These are phyloP conservation scores for Mesitornis unicolor DNA, from an alignment of 2,113 vertebrate species.

Conservation along the genomic window DNA sequence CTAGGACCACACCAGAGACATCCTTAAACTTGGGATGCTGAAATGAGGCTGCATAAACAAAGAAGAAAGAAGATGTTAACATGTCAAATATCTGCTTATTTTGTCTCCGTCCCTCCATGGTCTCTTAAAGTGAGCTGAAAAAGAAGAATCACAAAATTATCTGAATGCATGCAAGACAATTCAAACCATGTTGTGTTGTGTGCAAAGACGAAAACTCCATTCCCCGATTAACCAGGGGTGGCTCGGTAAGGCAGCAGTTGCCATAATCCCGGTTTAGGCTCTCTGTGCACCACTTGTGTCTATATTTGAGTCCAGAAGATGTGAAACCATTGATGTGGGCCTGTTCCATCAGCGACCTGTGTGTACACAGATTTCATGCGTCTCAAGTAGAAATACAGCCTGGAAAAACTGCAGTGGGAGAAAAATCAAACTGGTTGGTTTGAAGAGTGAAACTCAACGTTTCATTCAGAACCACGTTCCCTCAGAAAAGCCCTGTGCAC, in stretches of 20 bases:
- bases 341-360: neutral
- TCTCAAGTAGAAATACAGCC: neutral
- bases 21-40: neutral
- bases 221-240: neutral
- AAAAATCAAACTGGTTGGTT: neutral
- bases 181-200: neutral
- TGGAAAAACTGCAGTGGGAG: neutral
- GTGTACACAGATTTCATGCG: fast-evolving
- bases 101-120: neutral
- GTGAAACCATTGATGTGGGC: fast-evolving
- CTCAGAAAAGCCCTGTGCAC: neutral
- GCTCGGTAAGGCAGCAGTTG: neutral
- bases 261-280: neutral
- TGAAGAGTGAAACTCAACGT: no score
- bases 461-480: neutral
- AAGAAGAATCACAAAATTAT: neutral
- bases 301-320: neutral
- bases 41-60: neutral
- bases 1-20: neutral
- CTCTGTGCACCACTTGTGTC: neutral
- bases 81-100: neutral
- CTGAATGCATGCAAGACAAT: neutral
- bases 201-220: neutral
- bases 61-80: neutral
- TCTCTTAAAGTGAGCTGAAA: neutral